Evolutionary conservation across 2,797 vertebrate genomes (phyloP).

Genomic region (Otus scops): DNA sequence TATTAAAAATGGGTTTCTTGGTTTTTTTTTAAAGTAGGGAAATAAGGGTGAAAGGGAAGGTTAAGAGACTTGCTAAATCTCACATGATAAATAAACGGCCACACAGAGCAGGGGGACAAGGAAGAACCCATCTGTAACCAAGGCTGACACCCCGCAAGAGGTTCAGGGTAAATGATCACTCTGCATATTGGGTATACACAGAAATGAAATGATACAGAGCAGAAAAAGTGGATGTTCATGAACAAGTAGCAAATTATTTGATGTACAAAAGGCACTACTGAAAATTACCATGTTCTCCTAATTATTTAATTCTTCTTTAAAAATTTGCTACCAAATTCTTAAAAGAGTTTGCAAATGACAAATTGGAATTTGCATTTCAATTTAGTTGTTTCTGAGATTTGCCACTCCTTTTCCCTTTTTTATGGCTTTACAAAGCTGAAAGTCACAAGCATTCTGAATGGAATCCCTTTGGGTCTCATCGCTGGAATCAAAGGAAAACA

Average conservation of each 20-base stretch:
- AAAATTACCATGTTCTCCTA: background rate
- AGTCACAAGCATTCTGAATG: background rate
- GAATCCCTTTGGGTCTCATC: constrained; percentile 29
- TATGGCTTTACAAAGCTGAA: background rate
- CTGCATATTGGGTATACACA: background rate
- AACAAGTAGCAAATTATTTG: background rate
- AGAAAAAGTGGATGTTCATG: background rate
- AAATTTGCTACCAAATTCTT: background rate
- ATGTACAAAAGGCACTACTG: background rate
- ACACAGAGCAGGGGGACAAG: background rate
- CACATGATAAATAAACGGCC: background rate
- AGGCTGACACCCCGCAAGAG: background rate
- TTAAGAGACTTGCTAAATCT: background rate
- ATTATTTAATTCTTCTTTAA: background rate
- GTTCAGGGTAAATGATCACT: background rate
- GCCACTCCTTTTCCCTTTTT: background rate
- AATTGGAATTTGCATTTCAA: background rate
- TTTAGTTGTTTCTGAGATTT: background rate
- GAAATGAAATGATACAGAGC: background rate
- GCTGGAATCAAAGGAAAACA: constrained; percentile 32
- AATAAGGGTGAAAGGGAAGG: background rate
- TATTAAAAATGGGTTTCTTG: background rate
- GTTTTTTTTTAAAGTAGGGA: background rate
- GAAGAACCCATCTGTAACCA: background rate
- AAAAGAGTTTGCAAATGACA: background rate